A percentile compares a stretch with the other conserved stretches of the same genome.
phyloP scores from a whole-genome alignment of 2,797 vertebrate genomes.

The Sylvia borin region DNA sequence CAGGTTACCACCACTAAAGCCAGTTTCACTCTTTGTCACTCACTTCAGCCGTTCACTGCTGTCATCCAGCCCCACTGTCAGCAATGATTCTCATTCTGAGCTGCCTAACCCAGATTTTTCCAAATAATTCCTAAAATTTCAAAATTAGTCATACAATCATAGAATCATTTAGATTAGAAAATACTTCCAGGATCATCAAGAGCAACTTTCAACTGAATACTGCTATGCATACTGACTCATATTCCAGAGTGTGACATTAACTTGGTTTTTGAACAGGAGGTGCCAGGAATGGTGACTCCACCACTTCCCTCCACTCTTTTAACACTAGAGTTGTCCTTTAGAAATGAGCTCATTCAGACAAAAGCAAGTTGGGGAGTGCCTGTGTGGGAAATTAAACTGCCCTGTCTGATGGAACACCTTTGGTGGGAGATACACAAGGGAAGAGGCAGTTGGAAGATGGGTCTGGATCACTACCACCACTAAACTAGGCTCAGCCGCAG shows the following conservation, averaged over 20 bases:
- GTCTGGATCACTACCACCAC: neutral
- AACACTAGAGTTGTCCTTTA: neutral
- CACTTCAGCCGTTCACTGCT: neutral
- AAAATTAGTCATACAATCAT: accelerated
- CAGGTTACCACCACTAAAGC: neutral
- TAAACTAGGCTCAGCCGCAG: neutral
- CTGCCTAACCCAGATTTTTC: neutral
- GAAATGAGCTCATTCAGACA: accelerated
- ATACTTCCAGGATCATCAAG: neutral
- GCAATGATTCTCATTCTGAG: neutral
- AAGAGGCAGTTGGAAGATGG: neutral
- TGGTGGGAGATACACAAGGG: neutral
- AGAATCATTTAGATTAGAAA: neutral
- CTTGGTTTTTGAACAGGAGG: neutral
- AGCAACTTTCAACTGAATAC: neutral
- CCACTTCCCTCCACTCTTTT: neutral
- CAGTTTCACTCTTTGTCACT: neutral
- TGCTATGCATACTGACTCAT: neutral
- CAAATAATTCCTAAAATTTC: neutral
- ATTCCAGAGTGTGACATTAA: neutral
- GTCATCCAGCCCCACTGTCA: neutral
- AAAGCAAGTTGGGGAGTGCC: neutral
- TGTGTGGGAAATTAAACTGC: accelerated
- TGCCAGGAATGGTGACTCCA: neutral
- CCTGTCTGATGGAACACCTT: neutral